Evolutionary conservation across 1,140 invertebrate genomes (phyloP), one percentile per base, ranked within the genome.

Genomic region (Drosophila persimilis): DNA sequence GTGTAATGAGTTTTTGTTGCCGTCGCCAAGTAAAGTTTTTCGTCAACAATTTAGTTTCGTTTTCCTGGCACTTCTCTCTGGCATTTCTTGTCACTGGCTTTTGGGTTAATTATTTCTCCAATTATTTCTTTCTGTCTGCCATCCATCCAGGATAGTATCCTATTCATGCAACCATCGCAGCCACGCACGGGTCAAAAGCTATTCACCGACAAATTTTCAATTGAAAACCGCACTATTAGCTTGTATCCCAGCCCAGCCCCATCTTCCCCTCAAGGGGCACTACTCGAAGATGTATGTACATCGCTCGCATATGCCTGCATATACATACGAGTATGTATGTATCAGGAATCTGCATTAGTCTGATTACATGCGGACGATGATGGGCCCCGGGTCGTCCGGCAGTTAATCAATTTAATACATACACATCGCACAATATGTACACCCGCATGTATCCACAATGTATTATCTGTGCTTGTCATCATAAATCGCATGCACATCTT

Each of bases 311-410:
- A 35, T 7, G 29, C 1, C 44, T 60, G 57, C 65, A 71, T 58
- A 53, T 65, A 62, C 61, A 71, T 39, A 71, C 31, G 15, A 15
- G 9, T 35, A 11, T 4, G 11, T 26, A 31, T 31, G 3, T 72
- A 77, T 67, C 50, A 51, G n/a, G 41, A 31, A 81, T 69, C 75
- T 80, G 77, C 81, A 84, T 84, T 84, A 80, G 63, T 51, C 72
- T 73, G 81, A 86, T 84, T 86, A 63, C 60, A 62, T 57, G 57
- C 20, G 20, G 41, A 47, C 24, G 45, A 45, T 4, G 26, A 22
- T n/a, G 47, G 35, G n/a, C n/a, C 17, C 22, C 17, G n/a, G 50
- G 3, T 26, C 26, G 20, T 41, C 31, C 31, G 31, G 20, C 62
- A 51, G 47, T 45, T 53, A 73, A 55, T 54, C 57, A 73, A 51